Evolutionary conservation across 1,140 invertebrate species (phyloP).

Genomic region (Magallana ariakensis): DNA sequence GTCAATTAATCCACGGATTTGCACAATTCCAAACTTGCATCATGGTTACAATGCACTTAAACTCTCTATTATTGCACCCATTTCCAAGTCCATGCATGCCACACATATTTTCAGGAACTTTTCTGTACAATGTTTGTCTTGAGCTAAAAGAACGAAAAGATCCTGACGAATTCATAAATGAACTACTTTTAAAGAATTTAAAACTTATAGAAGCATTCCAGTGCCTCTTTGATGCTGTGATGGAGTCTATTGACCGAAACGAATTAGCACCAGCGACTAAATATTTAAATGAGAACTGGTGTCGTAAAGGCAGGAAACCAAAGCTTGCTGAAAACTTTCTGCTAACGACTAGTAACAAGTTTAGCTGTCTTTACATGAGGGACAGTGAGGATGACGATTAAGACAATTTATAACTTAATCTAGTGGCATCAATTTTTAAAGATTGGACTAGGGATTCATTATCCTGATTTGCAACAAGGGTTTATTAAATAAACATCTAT

Average conservation of each 20-base stretch:
- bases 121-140: conserved; percentile 72
- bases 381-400: too few species aligned
- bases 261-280: too few species aligned
- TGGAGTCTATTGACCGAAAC: neutral
- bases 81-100: conserved; percentile 58
- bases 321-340: too few species aligned
- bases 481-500: too few species aligned
- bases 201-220: neutral
- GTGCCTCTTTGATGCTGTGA: neutral
- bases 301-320: too few species aligned
- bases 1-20: conserved; percentile 69
- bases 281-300: too few species aligned
- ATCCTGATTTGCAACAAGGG: too few species aligned
- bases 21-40: conserved; percentile 74
- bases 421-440: too few species aligned
- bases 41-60: conserved; percentile 64
- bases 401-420: too few species aligned
- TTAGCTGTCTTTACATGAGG: too few species aligned
- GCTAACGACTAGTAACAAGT: too few species aligned
- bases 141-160: conserved; percentile 64
- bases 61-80: conserved; percentile 70
- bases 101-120: conserved; percentile 71
- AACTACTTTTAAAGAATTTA: neutral
- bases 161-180: conserved; percentile 55
- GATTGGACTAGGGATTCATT: too few species aligned